Evolutionary conservation across 2,888 invertebrate species (phyloP).

Genomic region (Mythimna loreyi): DNA sequence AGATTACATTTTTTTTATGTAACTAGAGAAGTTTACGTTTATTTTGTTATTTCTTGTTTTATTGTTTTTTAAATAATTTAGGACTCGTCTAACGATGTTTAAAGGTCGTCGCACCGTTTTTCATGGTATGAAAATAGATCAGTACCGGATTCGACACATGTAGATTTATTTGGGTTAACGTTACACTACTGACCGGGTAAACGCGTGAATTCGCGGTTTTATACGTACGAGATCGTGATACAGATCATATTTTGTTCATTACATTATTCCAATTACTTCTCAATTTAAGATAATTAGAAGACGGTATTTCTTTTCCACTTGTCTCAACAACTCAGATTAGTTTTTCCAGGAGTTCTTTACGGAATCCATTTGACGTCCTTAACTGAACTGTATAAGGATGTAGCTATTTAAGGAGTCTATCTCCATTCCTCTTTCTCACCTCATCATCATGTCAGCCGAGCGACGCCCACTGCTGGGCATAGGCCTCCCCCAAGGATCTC

Average conservation of each 20-base stretch:
- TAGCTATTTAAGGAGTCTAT: no score
- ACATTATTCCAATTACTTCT: slow-evolving; percentile 2
- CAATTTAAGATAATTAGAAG: not conserved
- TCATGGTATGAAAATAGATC: slow-evolving; percentile 74
- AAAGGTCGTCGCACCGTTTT: slow-evolving; percentile 76
- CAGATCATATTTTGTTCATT: slow-evolving; percentile 36
- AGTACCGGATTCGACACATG: slow-evolving; percentile 77
- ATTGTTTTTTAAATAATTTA: slow-evolving; percentile 15
- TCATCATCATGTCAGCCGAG: no score
- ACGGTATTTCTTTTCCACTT: not conserved
- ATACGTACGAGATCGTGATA: slow-evolving; percentile 23
- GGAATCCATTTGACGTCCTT: no score
- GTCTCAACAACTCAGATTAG: not conserved
- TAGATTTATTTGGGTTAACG: slow-evolving; percentile 80
- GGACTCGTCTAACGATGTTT: slow-evolving; percentile 25
- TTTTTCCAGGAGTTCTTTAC: no score
- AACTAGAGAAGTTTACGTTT: no score
- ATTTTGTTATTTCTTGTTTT: not conserved
- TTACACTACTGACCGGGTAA: slow-evolving; percentile 76
- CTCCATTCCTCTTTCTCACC: no score
- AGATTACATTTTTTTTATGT: no score
- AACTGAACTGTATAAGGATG: no score
- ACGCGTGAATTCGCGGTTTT: slow-evolving; percentile 64
- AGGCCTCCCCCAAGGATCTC: no score
- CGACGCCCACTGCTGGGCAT: no score